Conservation (phyloP, 2,888 invertebrate species). For the Allacma fusca region DNA sequence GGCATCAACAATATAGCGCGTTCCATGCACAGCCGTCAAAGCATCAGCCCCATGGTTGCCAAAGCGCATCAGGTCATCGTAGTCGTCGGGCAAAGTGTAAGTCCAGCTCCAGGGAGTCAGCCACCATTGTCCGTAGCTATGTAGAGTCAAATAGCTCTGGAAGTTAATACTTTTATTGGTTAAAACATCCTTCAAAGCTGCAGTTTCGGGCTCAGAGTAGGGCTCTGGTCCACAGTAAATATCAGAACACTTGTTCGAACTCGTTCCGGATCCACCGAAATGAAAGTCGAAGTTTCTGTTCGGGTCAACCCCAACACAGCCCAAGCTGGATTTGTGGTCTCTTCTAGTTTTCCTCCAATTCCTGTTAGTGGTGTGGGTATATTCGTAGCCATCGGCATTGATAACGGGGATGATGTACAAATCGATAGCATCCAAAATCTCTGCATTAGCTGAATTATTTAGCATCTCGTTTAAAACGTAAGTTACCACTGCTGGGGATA, state of each 20-base stretch:
- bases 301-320: constrained; percentile 30
- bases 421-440: constrained; percentile 67
- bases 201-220: constrained; percentile 81
- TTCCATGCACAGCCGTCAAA: constrained; percentile 71
- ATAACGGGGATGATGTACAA: constrained; percentile 77
- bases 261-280: constrained; percentile 33
- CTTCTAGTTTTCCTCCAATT: constrained; percentile 81
- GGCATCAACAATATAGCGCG: constrained; percentile 70
- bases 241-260: constrained; percentile 64
- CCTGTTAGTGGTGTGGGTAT: constrained; percentile 63
- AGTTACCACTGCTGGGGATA: constrained; percentile 45
- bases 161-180: constrained; percentile 49
- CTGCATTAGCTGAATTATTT: constrained; percentile 21
- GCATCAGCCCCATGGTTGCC: constrained; percentile 72
- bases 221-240: constrained; percentile 76
- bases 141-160: constrained; percentile 62
- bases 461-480: constrained; percentile 63
- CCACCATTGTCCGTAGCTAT: constrained; percentile 73
- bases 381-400: constrained; percentile 76
- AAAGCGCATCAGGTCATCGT: constrained; percentile 67
- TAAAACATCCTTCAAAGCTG: constrained; percentile 72
- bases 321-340: not conserved
- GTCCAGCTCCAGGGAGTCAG: constrained; percentile 71
- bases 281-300: constrained; percentile 41
- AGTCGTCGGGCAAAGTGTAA: constrained; percentile 65